phyloP scores from a whole-genome alignment of 2,113 vertebrate genomes.

The Corythoichthys haematopterus region DNA sequence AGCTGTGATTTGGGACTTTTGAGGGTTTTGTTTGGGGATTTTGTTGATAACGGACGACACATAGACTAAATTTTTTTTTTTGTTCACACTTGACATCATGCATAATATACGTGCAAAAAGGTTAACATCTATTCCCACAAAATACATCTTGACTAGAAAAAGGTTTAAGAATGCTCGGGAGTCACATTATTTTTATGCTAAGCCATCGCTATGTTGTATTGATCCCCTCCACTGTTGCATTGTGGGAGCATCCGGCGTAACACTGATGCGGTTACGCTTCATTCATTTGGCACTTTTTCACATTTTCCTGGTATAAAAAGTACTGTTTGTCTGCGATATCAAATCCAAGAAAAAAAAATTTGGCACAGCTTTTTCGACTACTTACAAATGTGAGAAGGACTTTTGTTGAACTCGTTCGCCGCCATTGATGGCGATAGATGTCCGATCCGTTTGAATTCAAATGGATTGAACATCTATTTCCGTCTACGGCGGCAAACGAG shows the following conservation, averaged over 20 bases:
- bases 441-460: no score
- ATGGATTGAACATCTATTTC: no score
- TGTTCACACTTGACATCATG: constrained; percentile 76
- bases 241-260: constrained; percentile 60
- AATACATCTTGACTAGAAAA: constrained; percentile 82
- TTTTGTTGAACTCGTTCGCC: background rate
- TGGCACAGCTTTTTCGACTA: constrained; percentile 70
- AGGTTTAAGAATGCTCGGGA: constrained; percentile 76
- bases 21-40: background rate
- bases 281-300: constrained; percentile 82
- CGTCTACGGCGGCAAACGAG: no score
- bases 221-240: constrained; percentile 60
- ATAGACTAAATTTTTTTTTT: constrained; percentile 63
- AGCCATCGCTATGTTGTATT: constrained; percentile 57
- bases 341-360: constrained; percentile 70
- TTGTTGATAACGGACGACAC: constrained; percentile 61
- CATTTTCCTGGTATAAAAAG: constrained; percentile 78
- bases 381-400: background rate
- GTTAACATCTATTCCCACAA: constrained; percentile 81
- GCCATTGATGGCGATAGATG: no score
- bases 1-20: background rate
- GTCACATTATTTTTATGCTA: constrained; percentile 66
- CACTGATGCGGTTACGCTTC: constrained; percentile 66
- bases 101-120: constrained; percentile 80
- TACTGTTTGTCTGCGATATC: constrained; percentile 62